A percentile compares a stretch with the other conserved stretches of the same genome.
These are phyloP conservation scores for Drosophila antonietae DNA, from an alignment of 2,888 invertebrate genomes.

Conservation along the genomic window DNA sequence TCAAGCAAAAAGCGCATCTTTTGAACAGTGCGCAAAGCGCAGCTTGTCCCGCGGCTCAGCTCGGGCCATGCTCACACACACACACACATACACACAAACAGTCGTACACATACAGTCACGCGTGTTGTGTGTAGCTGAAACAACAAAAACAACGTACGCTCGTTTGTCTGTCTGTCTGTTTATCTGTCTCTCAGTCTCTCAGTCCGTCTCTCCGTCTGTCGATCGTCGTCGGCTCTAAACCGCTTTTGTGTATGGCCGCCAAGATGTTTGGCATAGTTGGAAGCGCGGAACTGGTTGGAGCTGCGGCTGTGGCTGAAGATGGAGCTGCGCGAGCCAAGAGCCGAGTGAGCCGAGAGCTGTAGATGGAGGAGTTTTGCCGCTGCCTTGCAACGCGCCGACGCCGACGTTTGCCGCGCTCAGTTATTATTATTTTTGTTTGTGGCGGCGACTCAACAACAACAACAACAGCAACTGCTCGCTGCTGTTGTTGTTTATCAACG, in stretches of 20 bases:
- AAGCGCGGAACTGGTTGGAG: slow-evolving; percentile 72
- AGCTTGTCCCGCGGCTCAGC: slow-evolving; percentile 60
- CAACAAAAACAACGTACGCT: slow-evolving; percentile 29
- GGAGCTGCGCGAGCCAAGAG: slow-evolving; percentile 37
- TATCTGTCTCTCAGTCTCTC: slow-evolving; percentile 37
- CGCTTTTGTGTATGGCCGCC: slow-evolving; percentile 75
- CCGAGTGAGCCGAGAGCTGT: slow-evolving; percentile 30
- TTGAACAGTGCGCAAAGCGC: slow-evolving; percentile 74
- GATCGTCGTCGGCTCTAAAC: slow-evolving; percentile 68
- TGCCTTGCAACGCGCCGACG: slow-evolving; percentile 64
- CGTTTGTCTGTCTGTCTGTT: slow-evolving; percentile 45
- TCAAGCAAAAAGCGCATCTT: slow-evolving; percentile 76
- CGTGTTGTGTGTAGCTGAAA: slow-evolving; percentile 49
- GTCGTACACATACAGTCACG: background rate
- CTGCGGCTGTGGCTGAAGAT: slow-evolving; percentile 35
- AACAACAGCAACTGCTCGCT: background rate
- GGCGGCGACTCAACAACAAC: slow-evolving; percentile 64
- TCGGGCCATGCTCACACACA: slow-evolving; percentile 13
- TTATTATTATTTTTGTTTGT: slow-evolving; percentile 74
- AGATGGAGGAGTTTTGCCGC: slow-evolving; percentile 43
- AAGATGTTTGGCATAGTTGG: slow-evolving; percentile 78
- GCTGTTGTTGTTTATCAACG: slow-evolving; percentile 56
- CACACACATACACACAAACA: slow-evolving; percentile 3
- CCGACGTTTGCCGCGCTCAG: slow-evolving; percentile 60
- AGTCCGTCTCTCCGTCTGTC: slow-evolving; percentile 35